phyloP scores from a whole-genome alignment of 2,888 invertebrate genomes.

The Caenorhabditis sinica region DNA sequence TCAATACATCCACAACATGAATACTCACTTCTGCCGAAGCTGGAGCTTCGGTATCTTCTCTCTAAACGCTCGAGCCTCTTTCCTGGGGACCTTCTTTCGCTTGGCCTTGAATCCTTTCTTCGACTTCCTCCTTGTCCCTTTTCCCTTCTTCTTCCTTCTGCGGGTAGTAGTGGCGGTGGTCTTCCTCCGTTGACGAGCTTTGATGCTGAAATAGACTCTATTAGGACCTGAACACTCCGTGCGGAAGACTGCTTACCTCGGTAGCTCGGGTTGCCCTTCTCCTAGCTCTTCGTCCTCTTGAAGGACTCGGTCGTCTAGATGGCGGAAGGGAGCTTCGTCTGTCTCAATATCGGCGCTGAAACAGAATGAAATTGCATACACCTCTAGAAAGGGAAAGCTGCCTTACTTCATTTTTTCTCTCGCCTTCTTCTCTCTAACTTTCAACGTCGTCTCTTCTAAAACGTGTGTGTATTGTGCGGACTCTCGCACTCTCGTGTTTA shows the following conservation, averaged over 20 bases:
- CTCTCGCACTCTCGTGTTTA: constrained; percentile 9
- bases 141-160: neutral
- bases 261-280: constrained; percentile 18
- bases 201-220: constrained; percentile 20
- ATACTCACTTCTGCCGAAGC: constrained; percentile 49
- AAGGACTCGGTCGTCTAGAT: constrained; percentile 29
- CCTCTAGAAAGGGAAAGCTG: neutral
- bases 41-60: constrained; percentile 37
- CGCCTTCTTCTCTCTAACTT: neutral
- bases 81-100: neutral
- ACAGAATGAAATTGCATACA: neutral
- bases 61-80: neutral
- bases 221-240: neutral
- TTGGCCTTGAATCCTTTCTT: constrained; percentile 2
- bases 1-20: constrained; percentile 27
- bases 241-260: constrained; percentile 9
- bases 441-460: neutral
- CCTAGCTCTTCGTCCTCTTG: constrained; percentile 13
- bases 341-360: constrained; percentile 24
- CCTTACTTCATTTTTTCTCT: constrained; percentile 42
- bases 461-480: no score
- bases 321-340: constrained; percentile 13
- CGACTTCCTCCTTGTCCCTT: neutral
- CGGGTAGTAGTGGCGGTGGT: neutral
- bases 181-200: constrained; percentile 26